These are phyloP conservation scores for Ardeotis arabs DNA, from an alignment of 2,113 vertebrate genomes.

Conservation along the genomic window DNA sequence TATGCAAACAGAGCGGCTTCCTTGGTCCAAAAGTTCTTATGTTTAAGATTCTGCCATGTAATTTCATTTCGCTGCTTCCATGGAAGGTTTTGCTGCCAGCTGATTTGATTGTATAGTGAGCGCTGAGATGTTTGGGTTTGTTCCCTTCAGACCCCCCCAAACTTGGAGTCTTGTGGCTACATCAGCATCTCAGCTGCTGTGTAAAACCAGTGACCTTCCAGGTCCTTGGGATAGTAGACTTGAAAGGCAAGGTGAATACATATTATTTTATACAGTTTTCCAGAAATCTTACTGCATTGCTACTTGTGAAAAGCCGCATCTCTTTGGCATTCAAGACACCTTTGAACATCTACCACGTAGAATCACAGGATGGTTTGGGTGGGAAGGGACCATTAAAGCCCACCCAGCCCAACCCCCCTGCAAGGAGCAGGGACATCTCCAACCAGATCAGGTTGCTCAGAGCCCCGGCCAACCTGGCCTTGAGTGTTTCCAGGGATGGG, in stretches of 20 bases:
- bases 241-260: not conserved
- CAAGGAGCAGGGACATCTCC: too few relatives aligned
- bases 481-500: too few relatives aligned
- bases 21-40: not conserved
- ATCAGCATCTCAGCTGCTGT: not conserved
- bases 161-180: not conserved
- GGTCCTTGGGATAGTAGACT: not conserved
- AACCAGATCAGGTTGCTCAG: too few relatives aligned
- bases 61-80: not conserved
- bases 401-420: too few relatives aligned
- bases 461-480: too few relatives aligned
- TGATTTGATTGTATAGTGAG: not conserved
- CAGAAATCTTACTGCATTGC: not conserved
- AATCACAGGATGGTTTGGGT: too few relatives aligned
- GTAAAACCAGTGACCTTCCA: not conserved
- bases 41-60: not conserved
- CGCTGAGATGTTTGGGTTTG: not conserved
- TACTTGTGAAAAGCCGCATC: not conserved
- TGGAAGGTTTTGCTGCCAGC: not conserved
- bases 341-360: not conserved
- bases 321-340: not conserved
- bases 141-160: not conserved
- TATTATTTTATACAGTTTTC: not conserved
- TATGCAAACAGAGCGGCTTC: not conserved
- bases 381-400: too few relatives aligned